A percentile compares a stretch with the other conserved stretches of the same genome.
Conservation (phyloP, 2,888 invertebrate genomes). For the Scaptodrosophila latifasciaeformis region DNA sequence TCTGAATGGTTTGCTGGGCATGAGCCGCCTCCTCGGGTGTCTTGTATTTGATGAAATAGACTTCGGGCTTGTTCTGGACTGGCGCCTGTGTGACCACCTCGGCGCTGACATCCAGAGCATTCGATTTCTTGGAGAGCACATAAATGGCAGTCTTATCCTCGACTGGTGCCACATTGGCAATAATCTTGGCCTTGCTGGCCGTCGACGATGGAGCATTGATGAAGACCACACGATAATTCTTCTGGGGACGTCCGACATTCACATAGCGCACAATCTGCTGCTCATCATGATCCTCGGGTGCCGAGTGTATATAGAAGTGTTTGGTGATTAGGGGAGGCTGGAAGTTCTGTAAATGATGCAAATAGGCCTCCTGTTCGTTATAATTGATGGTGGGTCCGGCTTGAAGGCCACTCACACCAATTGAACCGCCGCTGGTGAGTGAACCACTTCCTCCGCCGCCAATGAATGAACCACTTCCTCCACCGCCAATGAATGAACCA, state of each 20-base stretch:
- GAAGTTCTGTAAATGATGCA: slow-evolving; percentile 54
- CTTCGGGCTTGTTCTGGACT: slow-evolving; percentile 70
- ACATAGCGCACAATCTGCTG: slow-evolving; percentile 70
- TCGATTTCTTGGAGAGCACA: slow-evolving; percentile 71
- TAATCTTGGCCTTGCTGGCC: slow-evolving; percentile 65
- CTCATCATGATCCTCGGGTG: slow-evolving; percentile 72
- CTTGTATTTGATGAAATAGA: slow-evolving; percentile 74
- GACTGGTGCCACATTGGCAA: slow-evolving; percentile 69
- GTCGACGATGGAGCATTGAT: slow-evolving; percentile 71
- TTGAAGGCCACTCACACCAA: slow-evolving; percentile 38
- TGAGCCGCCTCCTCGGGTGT: slow-evolving; percentile 72
- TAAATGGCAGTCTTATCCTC: slow-evolving; percentile 74
- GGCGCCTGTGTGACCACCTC: slow-evolving; percentile 70
- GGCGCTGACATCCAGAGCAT: slow-evolving; percentile 64
- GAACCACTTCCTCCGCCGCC: background rate
- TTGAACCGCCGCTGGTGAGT: slow-evolving; percentile 22
- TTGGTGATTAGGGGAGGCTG: slow-evolving; percentile 67
- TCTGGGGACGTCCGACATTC: slow-evolving; percentile 68
- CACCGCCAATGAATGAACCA: slow-evolving; percentile 20
- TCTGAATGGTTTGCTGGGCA: slow-evolving; percentile 72
- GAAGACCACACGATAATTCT: slow-evolving; percentile 73
- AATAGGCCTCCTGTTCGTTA: slow-evolving; percentile 51
- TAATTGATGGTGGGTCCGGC: slow-evolving; percentile 50
- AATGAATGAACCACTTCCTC: background rate
- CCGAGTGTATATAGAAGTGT: slow-evolving; percentile 72